Conservation (phyloP, 2,113 vertebrate species). For the Centropus bengalensis region DNA sequence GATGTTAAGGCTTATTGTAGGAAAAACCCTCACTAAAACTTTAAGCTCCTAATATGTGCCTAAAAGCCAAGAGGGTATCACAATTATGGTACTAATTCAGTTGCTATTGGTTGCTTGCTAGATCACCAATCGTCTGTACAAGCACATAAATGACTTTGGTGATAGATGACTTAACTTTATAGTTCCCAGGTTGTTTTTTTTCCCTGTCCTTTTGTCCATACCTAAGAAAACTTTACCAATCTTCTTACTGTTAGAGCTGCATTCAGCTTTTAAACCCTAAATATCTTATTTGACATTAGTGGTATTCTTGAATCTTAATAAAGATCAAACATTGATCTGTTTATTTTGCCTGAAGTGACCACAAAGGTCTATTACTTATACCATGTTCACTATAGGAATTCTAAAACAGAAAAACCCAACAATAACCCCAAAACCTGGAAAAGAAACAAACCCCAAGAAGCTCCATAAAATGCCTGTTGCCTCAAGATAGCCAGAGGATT, state of each 20-base stretch:
- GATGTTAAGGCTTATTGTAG: slow-evolving; percentile 51
- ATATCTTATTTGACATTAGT: neutral
- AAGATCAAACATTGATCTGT: neutral
- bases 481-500: neutral
- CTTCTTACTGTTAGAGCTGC: neutral
- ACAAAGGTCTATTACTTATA: neutral
- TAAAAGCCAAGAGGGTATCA: slow-evolving; percentile 28
- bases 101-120: neutral
- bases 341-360: neutral
- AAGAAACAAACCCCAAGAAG: accelerated
- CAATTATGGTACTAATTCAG: slow-evolving; percentile 14
- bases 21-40: slow-evolving; percentile 31
- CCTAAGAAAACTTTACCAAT: neutral
- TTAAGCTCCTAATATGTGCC: slow-evolving; percentile 46
- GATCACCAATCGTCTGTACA: slow-evolving; percentile 18
- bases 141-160: neutral
- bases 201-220: neutral
- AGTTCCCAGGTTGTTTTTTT: neutral
- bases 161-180: neutral
- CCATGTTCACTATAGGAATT: neutral
- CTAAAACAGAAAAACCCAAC: neutral
- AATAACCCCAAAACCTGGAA: neutral
- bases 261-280: neutral
- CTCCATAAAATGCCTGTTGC: neutral
- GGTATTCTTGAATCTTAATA: neutral